Base-by-base conservation (phyloP, 2,797 vertebrate species). In the Xiphophorus birchmanni region DNA sequence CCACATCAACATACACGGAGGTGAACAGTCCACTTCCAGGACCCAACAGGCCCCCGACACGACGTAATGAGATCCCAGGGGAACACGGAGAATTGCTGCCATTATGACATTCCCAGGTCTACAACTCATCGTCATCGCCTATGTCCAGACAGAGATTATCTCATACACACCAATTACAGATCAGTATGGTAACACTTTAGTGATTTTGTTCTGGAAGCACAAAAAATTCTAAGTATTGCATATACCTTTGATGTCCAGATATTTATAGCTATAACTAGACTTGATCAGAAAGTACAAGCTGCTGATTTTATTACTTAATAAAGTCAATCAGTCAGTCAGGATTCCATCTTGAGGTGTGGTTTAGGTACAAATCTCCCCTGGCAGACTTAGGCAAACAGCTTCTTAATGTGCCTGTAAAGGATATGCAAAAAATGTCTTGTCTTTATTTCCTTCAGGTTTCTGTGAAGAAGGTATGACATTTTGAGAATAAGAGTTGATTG, bases 51-150 rank as follows among this genome's bases (percentile, higher is more conserved):
- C 80, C 82, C 54, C 80, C 76, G 9, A 72, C 80, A 50, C 40
- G 11, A 79, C 83, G 80, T 95, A 95, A 95, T 95, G 92, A 95
- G 87, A 69, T 93, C 94, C 89, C 90, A 1, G 69, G 86, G 90
- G 93, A 86, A 91, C 77, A 35, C 21, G 29, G 69, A 74, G 81
- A 56, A 47, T 78, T 7, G 15, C 73, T 80, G 84, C 52, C 81
- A 78, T 79, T 32, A 15, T 54, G 72, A 74, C 73, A 77, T 71
- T 87, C 75, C 74, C 45, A 44, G 84, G 89, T 86, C 77, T 67
- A 75, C 74, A 44, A 82, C 90, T 85, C 80, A 81, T 83, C 81
- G 87, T 84, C 82, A 77, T 85, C 86, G 74, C 82, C 83, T 84
- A 63, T 75, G 58, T 69, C 80, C 29, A 84, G 73, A 86, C 83